Percentiles rank a stretch among this genome's conserved stretches.
phyloP scores from a whole-genome alignment of 2,797 vertebrate species.

The Sebastes miniatus region DNA sequence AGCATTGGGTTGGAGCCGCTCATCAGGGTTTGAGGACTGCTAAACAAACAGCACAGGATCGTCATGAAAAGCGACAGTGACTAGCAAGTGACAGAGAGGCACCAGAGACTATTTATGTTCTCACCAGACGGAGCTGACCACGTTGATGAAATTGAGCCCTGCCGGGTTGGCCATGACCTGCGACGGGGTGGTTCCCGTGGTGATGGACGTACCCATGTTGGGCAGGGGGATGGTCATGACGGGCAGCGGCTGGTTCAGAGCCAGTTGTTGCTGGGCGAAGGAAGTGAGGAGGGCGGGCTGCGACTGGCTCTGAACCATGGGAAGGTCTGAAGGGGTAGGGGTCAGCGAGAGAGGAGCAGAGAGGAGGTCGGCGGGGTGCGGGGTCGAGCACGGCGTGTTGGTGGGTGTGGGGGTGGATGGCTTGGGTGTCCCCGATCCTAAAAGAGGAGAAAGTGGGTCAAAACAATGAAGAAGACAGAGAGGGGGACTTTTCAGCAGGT shows the following conservation, averaged over 20 bases:
- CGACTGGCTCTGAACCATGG: constrained; percentile 81
- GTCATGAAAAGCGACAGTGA: neutral
- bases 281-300: constrained; percentile 90
- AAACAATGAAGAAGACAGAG: neutral
- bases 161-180: constrained; percentile 94
- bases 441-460: constrained; percentile 52
- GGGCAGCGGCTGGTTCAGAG: constrained; percentile 91
- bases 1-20: constrained; percentile 93
- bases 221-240: constrained; percentile 96
- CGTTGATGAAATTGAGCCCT: constrained; percentile 97
- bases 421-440: constrained; percentile 98
- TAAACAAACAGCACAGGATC: constrained; percentile 64
- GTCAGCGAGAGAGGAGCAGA: constrained; percentile 87
- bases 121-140: constrained; percentile 95
- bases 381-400: constrained; percentile 95
- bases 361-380: constrained; percentile 90
- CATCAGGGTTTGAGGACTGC: constrained; percentile 95
- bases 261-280: constrained; percentile 94
- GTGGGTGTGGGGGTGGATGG: constrained; percentile 96
- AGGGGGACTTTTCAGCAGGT: neutral
- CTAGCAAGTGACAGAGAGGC: neutral
- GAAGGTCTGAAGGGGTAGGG: constrained; percentile 88
- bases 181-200: constrained; percentile 90
- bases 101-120: neutral
- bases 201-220: constrained; percentile 84